Conservation (phyloP, 2,113 vertebrate species). For the Laticauda colubrina region DNA sequence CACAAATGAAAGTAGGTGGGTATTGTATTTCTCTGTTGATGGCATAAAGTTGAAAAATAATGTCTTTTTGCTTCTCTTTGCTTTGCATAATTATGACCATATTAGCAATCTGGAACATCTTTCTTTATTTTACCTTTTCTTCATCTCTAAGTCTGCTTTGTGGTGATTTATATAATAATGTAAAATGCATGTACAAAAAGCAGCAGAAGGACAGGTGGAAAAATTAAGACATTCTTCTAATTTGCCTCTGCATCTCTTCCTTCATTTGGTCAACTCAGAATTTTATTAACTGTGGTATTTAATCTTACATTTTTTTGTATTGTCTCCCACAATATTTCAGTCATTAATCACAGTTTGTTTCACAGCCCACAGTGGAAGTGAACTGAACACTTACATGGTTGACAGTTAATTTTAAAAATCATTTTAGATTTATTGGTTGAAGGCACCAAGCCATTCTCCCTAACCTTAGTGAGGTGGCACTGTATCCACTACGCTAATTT, state of each 20-base stretch:
- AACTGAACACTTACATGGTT: background rate
- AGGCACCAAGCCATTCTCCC: background rate
- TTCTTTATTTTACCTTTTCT: background rate
- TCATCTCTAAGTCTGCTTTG: background rate
- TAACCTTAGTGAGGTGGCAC: background rate
- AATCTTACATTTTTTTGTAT: constrained; percentile 22
- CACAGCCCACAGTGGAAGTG: background rate
- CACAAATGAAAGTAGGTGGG: background rate
- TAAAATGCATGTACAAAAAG: background rate
- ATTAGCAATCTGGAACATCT: background rate
- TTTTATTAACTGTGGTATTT: constrained; percentile 17
- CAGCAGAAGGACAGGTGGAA: background rate
- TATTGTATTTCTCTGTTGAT: background rate
- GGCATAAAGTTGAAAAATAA: background rate
- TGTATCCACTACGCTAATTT: background rate
- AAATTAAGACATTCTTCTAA: background rate
- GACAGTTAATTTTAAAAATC: constrained; percentile 26
- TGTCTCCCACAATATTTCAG: constrained; percentile 6
- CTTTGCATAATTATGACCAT: background rate
- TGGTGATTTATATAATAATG: background rate
- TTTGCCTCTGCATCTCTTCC: background rate
- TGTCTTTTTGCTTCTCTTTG: background rate
- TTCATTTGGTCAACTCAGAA: constrained; percentile 13
- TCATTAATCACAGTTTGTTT: constrained; percentile 22
- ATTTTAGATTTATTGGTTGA: constrained; percentile 27